Conservation (phyloP, 1,140 invertebrate species). For the Gonioctena quinquepunctata region DNA sequence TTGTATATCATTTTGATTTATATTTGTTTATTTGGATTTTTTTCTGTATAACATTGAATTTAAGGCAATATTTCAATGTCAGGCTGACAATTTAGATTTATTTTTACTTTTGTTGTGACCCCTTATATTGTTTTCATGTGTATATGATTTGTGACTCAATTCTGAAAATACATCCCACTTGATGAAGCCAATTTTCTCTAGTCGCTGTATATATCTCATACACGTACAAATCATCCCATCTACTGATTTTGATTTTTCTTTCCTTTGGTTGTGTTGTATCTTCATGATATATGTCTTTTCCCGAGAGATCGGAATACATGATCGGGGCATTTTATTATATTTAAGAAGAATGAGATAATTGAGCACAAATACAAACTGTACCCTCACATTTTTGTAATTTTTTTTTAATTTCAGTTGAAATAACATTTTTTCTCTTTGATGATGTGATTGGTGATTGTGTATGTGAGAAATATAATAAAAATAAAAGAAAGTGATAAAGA, state of each 20-base stretch:
- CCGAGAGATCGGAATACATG: conserved; percentile 11
- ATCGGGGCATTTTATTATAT: conserved; percentile 23
- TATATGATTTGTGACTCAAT: background rate
- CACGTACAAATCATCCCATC: conserved; percentile 39
- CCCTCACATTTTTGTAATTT: conserved; percentile 28
- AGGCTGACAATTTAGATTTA: too few relatives aligned
- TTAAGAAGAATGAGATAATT: conserved; percentile 26
- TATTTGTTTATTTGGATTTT: conserved; percentile 25
- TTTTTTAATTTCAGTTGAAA: conserved; percentile 5
- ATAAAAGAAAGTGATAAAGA: conserved; percentile 12
- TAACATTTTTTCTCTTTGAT: background rate
- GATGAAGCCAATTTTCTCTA: conserved; percentile 37
- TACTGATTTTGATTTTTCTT: conserved; percentile 25
- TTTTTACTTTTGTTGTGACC: background rate
- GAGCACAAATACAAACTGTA: conserved; percentile 35
- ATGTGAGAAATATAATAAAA: conserved; percentile 27
- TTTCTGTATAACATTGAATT: conserved; percentile 7
- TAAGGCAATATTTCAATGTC: background rate
- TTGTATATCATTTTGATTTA: conserved; percentile 16
- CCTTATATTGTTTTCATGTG: background rate
- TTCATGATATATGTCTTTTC: background rate
- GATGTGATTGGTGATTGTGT: conserved; percentile 27
- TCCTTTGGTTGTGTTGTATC: conserved; percentile 12
- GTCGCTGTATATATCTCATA: conserved; percentile 44
- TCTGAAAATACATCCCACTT: conserved; percentile 33